phyloP scores from a whole-genome alignment of 2,888 invertebrate species.

The Orthosia cruda region DNA sequence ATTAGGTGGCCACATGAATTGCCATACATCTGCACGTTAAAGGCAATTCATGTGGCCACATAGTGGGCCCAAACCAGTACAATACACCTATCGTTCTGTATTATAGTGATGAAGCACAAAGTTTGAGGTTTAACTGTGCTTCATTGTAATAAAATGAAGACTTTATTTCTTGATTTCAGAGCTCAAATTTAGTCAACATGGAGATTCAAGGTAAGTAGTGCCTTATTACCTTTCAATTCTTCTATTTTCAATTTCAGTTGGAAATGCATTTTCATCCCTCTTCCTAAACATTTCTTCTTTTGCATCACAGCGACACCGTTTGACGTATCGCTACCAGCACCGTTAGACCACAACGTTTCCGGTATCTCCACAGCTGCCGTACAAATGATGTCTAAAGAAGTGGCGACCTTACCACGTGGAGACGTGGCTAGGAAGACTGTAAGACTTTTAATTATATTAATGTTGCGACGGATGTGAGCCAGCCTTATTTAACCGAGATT shows the following conservation, averaged over 20 bases:
- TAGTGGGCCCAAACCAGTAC: no score
- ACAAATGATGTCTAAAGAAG: slow-evolving; percentile 80
- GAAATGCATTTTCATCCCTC: no score
- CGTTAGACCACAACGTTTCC: background rate
- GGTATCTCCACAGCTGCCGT: slow-evolving; percentile 75
- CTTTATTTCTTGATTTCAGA: slow-evolving; percentile 70
- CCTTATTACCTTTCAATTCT: background rate
- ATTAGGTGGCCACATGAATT: no score
- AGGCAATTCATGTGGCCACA: no score
- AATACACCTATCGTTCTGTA: no score
- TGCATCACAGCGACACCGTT: background rate
- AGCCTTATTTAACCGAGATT: no score
- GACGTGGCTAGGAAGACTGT: slow-evolving; percentile 73
- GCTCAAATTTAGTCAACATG: slow-evolving; percentile 75
- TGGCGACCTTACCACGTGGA: slow-evolving; percentile 72
- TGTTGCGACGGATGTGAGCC: no score
- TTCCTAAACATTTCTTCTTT: background rate
- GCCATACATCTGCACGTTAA: no score
- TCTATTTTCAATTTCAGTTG: background rate
- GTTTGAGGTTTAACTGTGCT: no score
- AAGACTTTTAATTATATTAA: slow-evolving; percentile 50
- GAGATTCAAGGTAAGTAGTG: slow-evolving; percentile 81
- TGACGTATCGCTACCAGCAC: background rate
- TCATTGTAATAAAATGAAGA: background rate
- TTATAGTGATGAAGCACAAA: no score